Base-by-base conservation (phyloP, 2,888 invertebrate species). In the Dicyrtoma fusca region DNA sequence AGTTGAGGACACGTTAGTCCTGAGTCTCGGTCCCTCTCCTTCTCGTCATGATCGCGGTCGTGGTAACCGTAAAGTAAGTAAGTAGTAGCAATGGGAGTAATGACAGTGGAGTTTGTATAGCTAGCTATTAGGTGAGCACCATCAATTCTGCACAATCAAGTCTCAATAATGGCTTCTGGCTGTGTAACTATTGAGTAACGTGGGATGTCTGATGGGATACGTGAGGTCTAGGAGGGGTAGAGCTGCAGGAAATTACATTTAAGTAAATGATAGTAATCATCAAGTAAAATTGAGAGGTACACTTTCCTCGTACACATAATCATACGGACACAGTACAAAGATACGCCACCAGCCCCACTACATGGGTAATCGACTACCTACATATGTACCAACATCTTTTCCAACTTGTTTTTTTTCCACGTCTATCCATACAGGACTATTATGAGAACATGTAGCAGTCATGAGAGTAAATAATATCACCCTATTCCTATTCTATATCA, bases 211-310 rank as follows among this genome's bases (percentile, higher is more conserved):
- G 61, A 66, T 66, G 72, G 72, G 69, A 65, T 74, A 75, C 72
- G 75, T 75, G 75, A 69, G 75, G 75, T 75, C 75, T 74, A 72
- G 74, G 75, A 74, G 75, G 73, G 71, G 73, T 69, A 69, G 72
- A 74, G 63, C 73, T 73, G 73, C 75, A 75, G 75, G 75, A 75
- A 75, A 75, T 75, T 74, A 75, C 75, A 75, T 75, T 75, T 74
- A 75, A 73, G 73, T 75, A 73, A 75, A 75, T 75, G 70, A 75
- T 73, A 75, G 73, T 75, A 75, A 75, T 75, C 75, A 75, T 65
- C 59, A 66, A 75, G 70, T 25, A 74, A 66, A 74, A 75, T 74
- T 74, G 75, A 74, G 74, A 75, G 75, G 71, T 74, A 55, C 42
- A 19, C 34, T 11, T 17, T 44, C 34, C 25, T 59, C 34, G 8